These are phyloP conservation scores for Sisor rabdophorus DNA, from an alignment of 2,113 vertebrate genomes.

Conservation along the genomic window DNA sequence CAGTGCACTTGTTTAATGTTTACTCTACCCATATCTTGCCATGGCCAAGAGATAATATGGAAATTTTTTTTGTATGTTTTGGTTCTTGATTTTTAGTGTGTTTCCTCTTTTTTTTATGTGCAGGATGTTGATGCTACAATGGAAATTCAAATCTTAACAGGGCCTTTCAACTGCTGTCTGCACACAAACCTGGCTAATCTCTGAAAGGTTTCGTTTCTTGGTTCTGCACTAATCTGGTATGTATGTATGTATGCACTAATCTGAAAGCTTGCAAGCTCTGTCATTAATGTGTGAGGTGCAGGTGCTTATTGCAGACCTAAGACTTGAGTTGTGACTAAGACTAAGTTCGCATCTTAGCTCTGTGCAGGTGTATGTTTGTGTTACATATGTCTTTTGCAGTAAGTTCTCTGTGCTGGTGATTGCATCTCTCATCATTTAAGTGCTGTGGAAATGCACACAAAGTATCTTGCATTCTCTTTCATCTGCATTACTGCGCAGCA, in stretches of 20 bases:
- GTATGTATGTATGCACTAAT: no score
- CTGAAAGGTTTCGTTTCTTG: constrained; percentile 6
- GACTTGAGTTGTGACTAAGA: neutral
- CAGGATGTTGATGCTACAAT: constrained; percentile 29
- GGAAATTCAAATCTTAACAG: constrained; percentile 2
- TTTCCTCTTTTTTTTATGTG: neutral
- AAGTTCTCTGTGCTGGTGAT: neutral
- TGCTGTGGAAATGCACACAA: neutral
- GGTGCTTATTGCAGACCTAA: neutral
- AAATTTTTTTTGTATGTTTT: neutral
- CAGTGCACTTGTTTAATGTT: no score
- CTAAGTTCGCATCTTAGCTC: neutral
- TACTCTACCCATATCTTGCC: no score
- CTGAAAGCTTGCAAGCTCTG: neutral
- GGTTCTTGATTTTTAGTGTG: neutral
- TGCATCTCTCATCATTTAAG: neutral
- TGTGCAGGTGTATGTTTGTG: neutral
- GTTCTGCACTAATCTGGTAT: constrained; percentile 14
- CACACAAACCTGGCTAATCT: neutral
- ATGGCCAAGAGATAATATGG: no score
- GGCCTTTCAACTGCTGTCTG: neutral
- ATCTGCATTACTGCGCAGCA: neutral
- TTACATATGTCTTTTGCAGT: neutral
- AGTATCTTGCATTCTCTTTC: neutral
- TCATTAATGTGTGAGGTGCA: neutral